phyloP scores from a whole-genome alignment of 2,888 invertebrate species.

The Psylliodes chrysocephalus region DNA sequence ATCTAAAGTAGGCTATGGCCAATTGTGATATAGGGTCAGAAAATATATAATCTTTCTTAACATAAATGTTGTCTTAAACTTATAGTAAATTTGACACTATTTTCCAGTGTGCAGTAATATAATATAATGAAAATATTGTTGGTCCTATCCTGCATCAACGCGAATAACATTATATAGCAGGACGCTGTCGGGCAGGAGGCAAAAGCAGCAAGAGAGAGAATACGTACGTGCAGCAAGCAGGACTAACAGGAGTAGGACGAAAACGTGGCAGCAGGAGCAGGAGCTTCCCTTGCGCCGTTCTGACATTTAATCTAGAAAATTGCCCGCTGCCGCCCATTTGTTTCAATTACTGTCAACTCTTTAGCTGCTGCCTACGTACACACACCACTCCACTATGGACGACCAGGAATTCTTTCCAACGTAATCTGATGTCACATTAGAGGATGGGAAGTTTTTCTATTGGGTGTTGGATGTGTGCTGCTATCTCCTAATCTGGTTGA shows the following conservation, averaged over 20 bases:
- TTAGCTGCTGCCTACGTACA: conserved; percentile 58
- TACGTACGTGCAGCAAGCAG: conserved; percentile 11
- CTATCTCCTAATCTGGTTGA: conserved; percentile 13
- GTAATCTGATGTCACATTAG: conserved; percentile 63
- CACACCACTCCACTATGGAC: conserved; percentile 27
- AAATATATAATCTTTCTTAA: too few relatives aligned
- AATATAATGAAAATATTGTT: too few relatives aligned
- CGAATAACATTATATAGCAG: conserved; percentile 7
- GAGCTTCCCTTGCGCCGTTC: conserved; percentile 62
- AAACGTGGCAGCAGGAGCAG: conserved; percentile 56
- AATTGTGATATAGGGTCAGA: too few relatives aligned
- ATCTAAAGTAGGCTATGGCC: too few relatives aligned
- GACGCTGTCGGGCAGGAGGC: conserved; percentile 37
- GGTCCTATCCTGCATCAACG: conserved; percentile 1
- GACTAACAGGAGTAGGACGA: conserved; percentile 34
- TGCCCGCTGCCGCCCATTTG: conserved; percentile 71
- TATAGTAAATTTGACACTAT: too few relatives aligned
- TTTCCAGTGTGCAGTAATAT: too few relatives aligned
- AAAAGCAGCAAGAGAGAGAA: conserved; percentile 25
- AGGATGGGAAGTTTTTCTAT: conserved; percentile 54
- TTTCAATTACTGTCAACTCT: conserved; percentile 73
- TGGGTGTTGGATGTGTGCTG: conserved; percentile 27
- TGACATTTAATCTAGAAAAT: conserved; percentile 76
- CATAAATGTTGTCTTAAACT: too few relatives aligned
- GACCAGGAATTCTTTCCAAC: conserved; percentile 23